phyloP scores from a whole-genome alignment of 2,113 vertebrate genomes.

The Eubucco bourcierii region DNA sequence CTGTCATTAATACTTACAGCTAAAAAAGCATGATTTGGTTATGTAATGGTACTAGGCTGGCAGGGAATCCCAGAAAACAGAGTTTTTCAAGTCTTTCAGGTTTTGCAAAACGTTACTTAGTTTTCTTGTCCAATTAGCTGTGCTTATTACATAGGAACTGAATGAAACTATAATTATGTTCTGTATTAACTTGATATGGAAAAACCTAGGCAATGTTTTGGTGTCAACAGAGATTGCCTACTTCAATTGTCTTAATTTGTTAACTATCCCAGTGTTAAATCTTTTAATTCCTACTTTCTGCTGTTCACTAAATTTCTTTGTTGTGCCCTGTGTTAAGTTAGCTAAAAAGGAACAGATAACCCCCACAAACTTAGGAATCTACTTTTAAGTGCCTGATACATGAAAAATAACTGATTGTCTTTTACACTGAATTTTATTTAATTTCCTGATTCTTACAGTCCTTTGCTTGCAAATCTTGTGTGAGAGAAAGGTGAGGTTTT shows the following conservation, averaged over 20 bases:
- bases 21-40: background rate
- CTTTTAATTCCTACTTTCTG: background rate
- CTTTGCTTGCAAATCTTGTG: background rate
- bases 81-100: background rate
- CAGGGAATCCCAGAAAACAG: background rate
- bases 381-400: background rate
- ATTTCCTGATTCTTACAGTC: background rate
- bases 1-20: background rate
- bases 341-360: background rate
- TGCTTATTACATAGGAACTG: background rate
- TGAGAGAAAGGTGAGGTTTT: background rate
- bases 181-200: background rate
- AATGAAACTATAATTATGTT: background rate
- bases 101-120: background rate
- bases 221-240: background rate
- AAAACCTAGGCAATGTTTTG: background rate
- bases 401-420: background rate
- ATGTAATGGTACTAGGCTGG: background rate
- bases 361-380: background rate
- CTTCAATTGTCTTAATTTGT: background rate
- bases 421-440: background rate
- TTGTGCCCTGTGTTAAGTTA: background rate
- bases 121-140: background rate
- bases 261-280: background rate
- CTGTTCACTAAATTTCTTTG: background rate